Evolutionary conservation across 2,888 invertebrate genomes (phyloP).

Genomic region (Linyphia triangularis): DNA sequence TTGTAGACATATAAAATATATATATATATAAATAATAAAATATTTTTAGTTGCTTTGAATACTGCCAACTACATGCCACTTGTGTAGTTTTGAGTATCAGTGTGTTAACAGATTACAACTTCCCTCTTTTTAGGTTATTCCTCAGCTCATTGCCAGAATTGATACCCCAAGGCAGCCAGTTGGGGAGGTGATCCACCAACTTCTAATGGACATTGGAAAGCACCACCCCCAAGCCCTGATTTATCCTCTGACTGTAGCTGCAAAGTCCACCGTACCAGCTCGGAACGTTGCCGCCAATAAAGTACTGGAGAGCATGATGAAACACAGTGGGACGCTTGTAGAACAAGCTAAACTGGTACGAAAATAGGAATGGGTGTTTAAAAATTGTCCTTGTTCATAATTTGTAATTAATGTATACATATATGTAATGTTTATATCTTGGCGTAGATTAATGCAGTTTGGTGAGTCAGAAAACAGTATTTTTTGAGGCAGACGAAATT

Average conservation of each 20-base stretch:
- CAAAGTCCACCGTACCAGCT: slow-evolving; percentile 92
- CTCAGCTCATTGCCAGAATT: slow-evolving; percentile 98
- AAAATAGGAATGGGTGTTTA: too few species aligned
- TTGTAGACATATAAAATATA: too few species aligned
- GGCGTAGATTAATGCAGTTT: too few species aligned
- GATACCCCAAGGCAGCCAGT: slow-evolving; percentile 94
- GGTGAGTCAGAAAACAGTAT: too few species aligned
- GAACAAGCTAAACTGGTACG: slow-evolving; percentile 95
- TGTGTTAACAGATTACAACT: neutral
- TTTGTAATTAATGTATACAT: too few species aligned
- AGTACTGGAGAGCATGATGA: slow-evolving; percentile 96
- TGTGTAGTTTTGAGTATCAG: too few species aligned
- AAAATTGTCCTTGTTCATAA: too few species aligned
- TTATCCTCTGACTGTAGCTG: slow-evolving; percentile 97
- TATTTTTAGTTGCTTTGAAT: neutral
- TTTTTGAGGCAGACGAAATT: too few species aligned
- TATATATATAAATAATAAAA: neutral
- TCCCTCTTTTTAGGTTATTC: slow-evolving; percentile 87
- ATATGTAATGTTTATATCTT: too few species aligned
- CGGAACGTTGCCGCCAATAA: slow-evolving; percentile 95
- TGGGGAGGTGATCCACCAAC: slow-evolving; percentile 92
- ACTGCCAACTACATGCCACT: too few species aligned
- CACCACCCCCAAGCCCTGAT: slow-evolving; percentile 98
- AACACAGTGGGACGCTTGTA: slow-evolving; percentile 94
- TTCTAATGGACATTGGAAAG: slow-evolving; percentile 97